phyloP scores from a whole-genome alignment of 2,797 vertebrate species.

The Dallia pectoralis region DNA sequence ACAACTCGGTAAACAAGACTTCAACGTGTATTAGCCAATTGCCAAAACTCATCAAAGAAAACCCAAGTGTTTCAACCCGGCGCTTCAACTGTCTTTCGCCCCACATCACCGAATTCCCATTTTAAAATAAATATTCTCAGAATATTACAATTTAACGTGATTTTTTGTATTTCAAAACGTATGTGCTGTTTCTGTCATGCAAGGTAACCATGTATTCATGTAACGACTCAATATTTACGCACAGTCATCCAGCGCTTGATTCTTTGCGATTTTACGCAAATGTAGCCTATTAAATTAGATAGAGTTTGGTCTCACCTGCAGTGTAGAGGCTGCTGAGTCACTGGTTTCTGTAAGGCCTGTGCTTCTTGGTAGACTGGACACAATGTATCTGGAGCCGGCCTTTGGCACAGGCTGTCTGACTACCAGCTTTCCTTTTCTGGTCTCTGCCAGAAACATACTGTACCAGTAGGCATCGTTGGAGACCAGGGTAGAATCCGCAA shows the following conservation, averaged over 20 bases:
- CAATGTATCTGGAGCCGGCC: slow-evolving; percentile 30
- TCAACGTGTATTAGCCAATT: too few relatives aligned
- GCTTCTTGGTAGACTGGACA: slow-evolving; percentile 42
- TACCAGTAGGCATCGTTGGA: slow-evolving; percentile 59
- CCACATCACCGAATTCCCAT: too few relatives aligned
- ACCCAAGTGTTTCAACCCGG: too few relatives aligned
- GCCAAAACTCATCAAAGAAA: too few relatives aligned
- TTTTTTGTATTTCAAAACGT: too few relatives aligned
- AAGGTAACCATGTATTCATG: background rate
- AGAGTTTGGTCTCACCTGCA: slow-evolving; percentile 28
- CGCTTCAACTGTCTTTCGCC: too few relatives aligned
- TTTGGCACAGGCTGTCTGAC: slow-evolving; percentile 46
- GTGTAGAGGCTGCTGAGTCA: slow-evolving; percentile 30
- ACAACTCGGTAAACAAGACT: too few relatives aligned
- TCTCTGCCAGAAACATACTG: slow-evolving; percentile 56
- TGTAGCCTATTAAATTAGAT: too few relatives aligned
- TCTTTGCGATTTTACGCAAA: too few relatives aligned
- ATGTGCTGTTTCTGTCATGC: too few relatives aligned
- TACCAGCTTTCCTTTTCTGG: slow-evolving; percentile 54
- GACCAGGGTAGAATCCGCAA: slow-evolving; percentile 51
- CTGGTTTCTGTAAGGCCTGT: slow-evolving; percentile 37
- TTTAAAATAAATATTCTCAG: too few relatives aligned
- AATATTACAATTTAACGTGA: too few relatives aligned
- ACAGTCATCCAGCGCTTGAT: background rate
- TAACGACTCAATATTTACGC: background rate